Conservation (phyloP, 2,797 vertebrate genomes). For the Sebastolobus altivelis region DNA sequence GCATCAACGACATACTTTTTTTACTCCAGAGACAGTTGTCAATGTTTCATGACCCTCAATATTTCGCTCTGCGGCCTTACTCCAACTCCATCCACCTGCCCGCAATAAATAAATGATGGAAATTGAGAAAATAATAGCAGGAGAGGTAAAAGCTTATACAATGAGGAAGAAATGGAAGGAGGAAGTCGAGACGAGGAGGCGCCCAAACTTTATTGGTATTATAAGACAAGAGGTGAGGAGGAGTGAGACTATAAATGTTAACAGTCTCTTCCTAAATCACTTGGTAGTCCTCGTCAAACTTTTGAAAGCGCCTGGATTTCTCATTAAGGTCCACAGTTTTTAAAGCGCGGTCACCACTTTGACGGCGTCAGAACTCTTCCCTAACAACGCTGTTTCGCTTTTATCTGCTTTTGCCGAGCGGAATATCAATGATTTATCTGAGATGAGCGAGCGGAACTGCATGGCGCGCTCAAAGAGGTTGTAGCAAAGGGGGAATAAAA, state of each 20-base stretch:
- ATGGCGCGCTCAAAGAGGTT: conserved; percentile 10
- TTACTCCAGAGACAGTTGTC: conserved; percentile 26
- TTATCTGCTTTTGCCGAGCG: conserved; percentile 34
- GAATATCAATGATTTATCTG: conserved; percentile 57
- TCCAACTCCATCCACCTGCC: conserved; percentile 34
- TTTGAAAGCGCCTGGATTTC: conserved; percentile 52
- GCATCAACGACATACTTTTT: not conserved
- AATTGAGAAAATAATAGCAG: conserved; percentile 34
- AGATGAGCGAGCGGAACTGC: conserved; percentile 25
- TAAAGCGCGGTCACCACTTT: conserved; percentile 35
- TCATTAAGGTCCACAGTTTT: conserved; percentile 48
- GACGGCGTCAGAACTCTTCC: conserved; percentile 33
- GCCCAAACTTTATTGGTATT: conserved; percentile 35
- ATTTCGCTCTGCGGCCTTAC: conserved; percentile 32
- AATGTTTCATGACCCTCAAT: conserved; percentile 53
- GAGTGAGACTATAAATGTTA: conserved; percentile 46
- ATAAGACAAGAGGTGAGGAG: conserved; percentile 36
- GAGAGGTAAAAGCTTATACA: conserved; percentile 11
- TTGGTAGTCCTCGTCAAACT: conserved; percentile 47
- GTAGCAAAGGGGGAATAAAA: conserved; percentile 48
- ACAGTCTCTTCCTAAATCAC: conserved; percentile 40
- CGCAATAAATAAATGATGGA: conserved; percentile 44
- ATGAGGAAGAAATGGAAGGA: conserved; percentile 8
- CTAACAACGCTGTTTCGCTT: conserved; percentile 42
- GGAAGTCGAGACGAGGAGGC: conserved; percentile 27